phyloP scores from a whole-genome alignment of 2,888 invertebrate species.

The Cephus pulcher region DNA sequence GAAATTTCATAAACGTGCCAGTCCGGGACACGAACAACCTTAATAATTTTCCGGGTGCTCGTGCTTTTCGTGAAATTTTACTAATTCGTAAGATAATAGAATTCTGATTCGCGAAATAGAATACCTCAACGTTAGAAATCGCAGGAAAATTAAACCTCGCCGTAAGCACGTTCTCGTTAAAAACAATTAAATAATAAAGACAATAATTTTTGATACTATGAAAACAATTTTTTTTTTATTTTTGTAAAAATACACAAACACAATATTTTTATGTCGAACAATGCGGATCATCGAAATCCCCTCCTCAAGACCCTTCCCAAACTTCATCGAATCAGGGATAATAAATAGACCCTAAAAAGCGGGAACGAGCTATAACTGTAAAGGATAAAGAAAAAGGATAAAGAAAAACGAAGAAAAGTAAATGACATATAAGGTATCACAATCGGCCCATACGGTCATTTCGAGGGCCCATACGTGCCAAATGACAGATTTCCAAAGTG shows the following conservation, averaged over 20 bases:
- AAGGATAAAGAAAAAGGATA: not conserved
- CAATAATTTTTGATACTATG: not conserved
- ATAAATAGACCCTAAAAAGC: not conserved
- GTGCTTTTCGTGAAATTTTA: not conserved
- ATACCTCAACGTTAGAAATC: not conserved
- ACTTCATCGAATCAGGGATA: not conserved
- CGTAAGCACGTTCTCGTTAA: not conserved
- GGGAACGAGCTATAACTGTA: not conserved
- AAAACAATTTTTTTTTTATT: not conserved
- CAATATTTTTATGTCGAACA: not conserved
- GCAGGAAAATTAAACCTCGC: not conserved
- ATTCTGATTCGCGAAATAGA: not conserved
- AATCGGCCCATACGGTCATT: not conserved
- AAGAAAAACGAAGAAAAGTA: not conserved
- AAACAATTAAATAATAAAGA: not conserved
- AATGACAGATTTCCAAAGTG: not conserved
- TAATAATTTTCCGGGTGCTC: not conserved
- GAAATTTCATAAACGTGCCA: not conserved
- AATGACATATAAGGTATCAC: not conserved
- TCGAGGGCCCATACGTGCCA: not conserved
- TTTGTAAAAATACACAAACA: not conserved
- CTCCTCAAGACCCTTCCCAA: not conserved
- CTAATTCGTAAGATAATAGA: not conserved
- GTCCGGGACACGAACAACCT: not conserved
- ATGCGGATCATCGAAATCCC: not conserved